phyloP scores from a whole-genome alignment of 1,140 invertebrate genomes.

The Dendroctonus ponderosae region DNA sequence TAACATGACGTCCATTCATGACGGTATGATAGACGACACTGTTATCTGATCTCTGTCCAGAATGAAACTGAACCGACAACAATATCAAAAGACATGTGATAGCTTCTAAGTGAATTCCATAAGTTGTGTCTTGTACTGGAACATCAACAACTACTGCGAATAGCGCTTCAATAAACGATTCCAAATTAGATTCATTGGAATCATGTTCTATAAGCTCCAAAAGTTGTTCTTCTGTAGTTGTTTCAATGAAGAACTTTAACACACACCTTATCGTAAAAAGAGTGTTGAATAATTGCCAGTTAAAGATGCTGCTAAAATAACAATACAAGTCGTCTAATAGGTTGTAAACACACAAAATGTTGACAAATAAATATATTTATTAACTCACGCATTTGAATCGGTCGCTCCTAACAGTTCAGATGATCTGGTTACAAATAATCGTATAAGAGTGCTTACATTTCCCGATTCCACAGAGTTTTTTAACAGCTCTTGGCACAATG shows the following conservation, averaged over 20 bases:
- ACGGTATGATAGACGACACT: constrained; percentile 63
- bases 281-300: constrained; percentile 94
- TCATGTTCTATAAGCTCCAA: constrained; percentile 67
- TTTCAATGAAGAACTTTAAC: constrained; percentile 85
- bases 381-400: constrained; percentile 79
- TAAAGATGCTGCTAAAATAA: constrained; percentile 78
- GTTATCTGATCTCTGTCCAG: constrained; percentile 63
- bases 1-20: constrained; percentile 70
- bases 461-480: constrained; percentile 81
- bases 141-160: constrained; percentile 76
- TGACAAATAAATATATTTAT: constrained; percentile 28
- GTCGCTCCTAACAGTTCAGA: constrained; percentile 77
- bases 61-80: constrained; percentile 86
- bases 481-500: constrained; percentile 69
- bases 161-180: constrained; percentile 66
- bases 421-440: constrained; percentile 77
- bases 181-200: constrained; percentile 48
- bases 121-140: constrained; percentile 81
- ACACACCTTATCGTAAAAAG: constrained; percentile 87
- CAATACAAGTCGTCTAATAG: background rate
- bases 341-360: background rate
- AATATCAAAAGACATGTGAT: constrained; percentile 83
- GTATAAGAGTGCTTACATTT: constrained; percentile 83
- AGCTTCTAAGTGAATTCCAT: constrained; percentile 83
- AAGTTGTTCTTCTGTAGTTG: constrained; percentile 71